phyloP scores from a whole-genome alignment of 1,140 invertebrate species.

The silkworm (Bombyx mori) region DNA sequence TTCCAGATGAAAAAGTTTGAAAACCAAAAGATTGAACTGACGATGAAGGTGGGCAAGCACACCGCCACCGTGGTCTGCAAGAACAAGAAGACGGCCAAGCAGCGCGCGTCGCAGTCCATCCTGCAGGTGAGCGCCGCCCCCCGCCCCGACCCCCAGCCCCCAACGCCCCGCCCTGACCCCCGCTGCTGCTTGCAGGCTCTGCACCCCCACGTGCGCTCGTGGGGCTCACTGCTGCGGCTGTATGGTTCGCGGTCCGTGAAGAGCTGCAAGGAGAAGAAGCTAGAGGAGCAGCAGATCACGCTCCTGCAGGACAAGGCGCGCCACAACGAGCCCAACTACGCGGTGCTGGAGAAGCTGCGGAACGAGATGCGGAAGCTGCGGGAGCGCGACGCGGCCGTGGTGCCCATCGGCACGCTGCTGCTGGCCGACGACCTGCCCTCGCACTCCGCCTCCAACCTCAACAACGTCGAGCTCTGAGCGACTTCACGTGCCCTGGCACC shows the following conservation, averaged over 20 bases:
- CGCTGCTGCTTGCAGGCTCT: conserved; percentile 70
- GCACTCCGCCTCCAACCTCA: conserved; percentile 64
- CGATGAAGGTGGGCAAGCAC: conserved; percentile 95
- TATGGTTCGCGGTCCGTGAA: conserved; percentile 95
- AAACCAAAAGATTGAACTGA: conserved; percentile 94
- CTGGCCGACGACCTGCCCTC: conserved; percentile 78
- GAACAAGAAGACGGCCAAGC: conserved; percentile 98
- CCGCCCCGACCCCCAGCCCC: not conserved
- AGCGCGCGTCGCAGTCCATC: conserved; percentile 95
- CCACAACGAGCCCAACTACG: conserved; percentile 93
- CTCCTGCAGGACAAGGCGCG: conserved; percentile 91
- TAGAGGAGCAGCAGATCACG: conserved; percentile 95
- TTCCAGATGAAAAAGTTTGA: conserved; percentile 82
- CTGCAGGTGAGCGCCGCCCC: conserved; percentile 73
- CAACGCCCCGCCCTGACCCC: not conserved
- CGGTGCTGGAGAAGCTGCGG: conserved; percentile 91
- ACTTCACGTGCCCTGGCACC: not conserved
- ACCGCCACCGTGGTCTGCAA: conserved; percentile 90
- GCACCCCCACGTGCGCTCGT: conserved; percentile 94
- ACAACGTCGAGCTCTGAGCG: conserved; percentile 78
- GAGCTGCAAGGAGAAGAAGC: conserved; percentile 94
- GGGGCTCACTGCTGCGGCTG: conserved; percentile 92
- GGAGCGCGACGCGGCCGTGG: conserved; percentile 76
- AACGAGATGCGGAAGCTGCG: conserved; percentile 89
- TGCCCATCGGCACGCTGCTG: conserved; percentile 82